These are phyloP conservation scores for Nomada goodeniana DNA, from an alignment of 2,888 invertebrate genomes.

Conservation along the genomic window DNA sequence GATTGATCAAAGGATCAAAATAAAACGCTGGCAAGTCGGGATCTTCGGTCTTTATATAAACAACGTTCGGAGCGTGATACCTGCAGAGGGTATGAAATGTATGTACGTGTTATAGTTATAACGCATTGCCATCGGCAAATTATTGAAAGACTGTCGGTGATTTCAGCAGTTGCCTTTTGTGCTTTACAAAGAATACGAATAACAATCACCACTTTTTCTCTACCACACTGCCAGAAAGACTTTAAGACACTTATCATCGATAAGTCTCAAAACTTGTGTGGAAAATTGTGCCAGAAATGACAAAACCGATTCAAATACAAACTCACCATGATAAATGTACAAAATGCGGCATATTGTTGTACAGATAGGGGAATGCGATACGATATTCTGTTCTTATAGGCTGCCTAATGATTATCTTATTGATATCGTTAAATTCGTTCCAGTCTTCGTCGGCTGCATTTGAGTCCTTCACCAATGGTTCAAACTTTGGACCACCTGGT, in stretches of 20 bases:
- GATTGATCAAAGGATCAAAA: slow-evolving; percentile 99
- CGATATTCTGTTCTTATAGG: slow-evolving; percentile 99
- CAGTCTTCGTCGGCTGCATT: slow-evolving; percentile 99
- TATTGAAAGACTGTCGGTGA: slow-evolving; percentile 84
- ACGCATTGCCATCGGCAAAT: neutral
- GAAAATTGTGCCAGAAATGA: slow-evolving; percentile 1
- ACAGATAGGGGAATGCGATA: slow-evolving; percentile 99
- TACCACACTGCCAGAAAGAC: slow-evolving; percentile 87
- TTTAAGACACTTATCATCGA: slow-evolving; percentile 63
- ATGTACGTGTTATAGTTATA: no score
- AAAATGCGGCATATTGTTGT: slow-evolving; percentile 99
- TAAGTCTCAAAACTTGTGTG: slow-evolving; percentile 84
- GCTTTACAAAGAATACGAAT: slow-evolving; percentile 85
- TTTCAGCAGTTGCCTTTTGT: slow-evolving; percentile 86
- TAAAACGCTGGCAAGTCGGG: slow-evolving; percentile 99
- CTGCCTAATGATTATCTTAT: slow-evolving; percentile 99
- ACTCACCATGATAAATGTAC: slow-evolving; percentile 99
- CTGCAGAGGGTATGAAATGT: slow-evolving; percentile 84
- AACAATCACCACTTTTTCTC: slow-evolving; percentile 84
- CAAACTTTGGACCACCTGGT: slow-evolving; percentile 99
- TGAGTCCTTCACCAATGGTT: slow-evolving; percentile 99
- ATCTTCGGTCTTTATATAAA: slow-evolving; percentile 99
- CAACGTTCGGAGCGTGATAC: slow-evolving; percentile 99
- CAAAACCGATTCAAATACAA: neutral
- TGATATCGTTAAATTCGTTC: slow-evolving; percentile 99